A percentile compares a stretch with the other conserved stretches of the same genome.
These are phyloP conservation scores for Chelon labrosus DNA, from an alignment of 2,797 vertebrate genomes.

Conservation along the genomic window DNA sequence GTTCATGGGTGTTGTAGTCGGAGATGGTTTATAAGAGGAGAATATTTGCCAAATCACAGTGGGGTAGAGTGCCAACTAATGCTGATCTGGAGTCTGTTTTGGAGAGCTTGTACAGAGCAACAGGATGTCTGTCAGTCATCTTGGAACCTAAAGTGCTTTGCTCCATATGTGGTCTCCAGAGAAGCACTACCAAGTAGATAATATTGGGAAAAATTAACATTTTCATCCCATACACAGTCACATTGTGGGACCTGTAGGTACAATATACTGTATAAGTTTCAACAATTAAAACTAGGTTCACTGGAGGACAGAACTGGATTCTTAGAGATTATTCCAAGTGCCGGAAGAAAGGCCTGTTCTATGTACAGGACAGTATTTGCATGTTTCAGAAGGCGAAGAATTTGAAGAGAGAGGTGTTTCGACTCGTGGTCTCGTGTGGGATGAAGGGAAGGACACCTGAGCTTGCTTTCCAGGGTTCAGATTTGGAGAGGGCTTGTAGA, in stretches of 20 bases:
- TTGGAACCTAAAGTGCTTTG: slow-evolving; percentile 36
- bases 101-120: slow-evolving; percentile 35
- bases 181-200: slow-evolving; percentile 21
- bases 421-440: slow-evolving; percentile 23
- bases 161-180: slow-evolving; percentile 31
- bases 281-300: slow-evolving; percentile 14
- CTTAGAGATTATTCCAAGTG: slow-evolving; percentile 63
- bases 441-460: slow-evolving; percentile 69
- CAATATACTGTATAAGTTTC: background rate
- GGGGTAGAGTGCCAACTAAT: slow-evolving; percentile 41
- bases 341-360: slow-evolving; percentile 61
- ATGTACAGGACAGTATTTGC: slow-evolving; percentile 26
- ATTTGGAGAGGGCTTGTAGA: slow-evolving; percentile 6
- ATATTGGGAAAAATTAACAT: background rate
- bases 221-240: background rate
- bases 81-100: slow-evolving; percentile 49
- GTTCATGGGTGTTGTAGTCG: slow-evolving; percentile 58
- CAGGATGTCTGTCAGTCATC: slow-evolving; percentile 32
- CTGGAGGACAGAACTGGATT: slow-evolving; percentile 39
- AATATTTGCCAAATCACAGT: slow-evolving; percentile 53
- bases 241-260: background rate
- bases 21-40: slow-evolving; percentile 26
- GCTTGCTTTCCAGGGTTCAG: slow-evolving; percentile 33
- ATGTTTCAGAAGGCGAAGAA: slow-evolving; percentile 47
- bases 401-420: slow-evolving; percentile 50